These are phyloP conservation scores for Holcopasites calliopsidis DNA, from an alignment of 1,140 invertebrate species.

Conservation along the genomic window DNA sequence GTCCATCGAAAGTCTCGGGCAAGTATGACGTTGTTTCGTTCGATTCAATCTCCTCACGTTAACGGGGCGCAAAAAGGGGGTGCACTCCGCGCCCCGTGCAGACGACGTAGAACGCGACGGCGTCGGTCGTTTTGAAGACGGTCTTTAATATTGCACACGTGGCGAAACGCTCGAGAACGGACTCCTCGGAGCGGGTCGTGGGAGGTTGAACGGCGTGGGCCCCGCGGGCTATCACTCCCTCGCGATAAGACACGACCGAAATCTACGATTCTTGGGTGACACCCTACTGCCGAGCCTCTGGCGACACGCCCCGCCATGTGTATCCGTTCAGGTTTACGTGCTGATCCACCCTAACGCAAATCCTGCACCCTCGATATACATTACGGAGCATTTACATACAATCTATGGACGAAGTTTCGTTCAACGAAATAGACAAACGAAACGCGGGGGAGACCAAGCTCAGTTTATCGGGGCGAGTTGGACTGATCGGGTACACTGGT, in stretches of 20 bases:
- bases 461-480: too few species aligned
- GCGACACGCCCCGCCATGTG: conserved; percentile 32
- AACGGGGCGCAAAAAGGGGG: background rate
- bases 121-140: conserved; percentile 35
- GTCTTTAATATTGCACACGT: conserved; percentile 33
- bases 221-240: conserved; percentile 59
- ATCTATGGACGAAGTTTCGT: conserved; percentile 3
- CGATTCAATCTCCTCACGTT: background rate
- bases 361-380: background rate
- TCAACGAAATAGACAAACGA: too few species aligned
- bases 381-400: conserved; percentile 26
- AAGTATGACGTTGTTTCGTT: background rate
- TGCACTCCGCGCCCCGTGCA: conserved; percentile 8
- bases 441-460: too few species aligned
- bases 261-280: conserved; percentile 57
- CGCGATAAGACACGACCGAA: conserved; percentile 68
- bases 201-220: conserved; percentile 48
- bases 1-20: conserved; percentile 8
- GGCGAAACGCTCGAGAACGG: conserved; percentile 41
- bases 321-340: background rate
- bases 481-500: too few species aligned
- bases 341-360: background rate
- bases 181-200: conserved; percentile 43
- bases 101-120: background rate
- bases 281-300: conserved; percentile 40